A percentile compares a stretch with the other conserved stretches of the same genome.
phyloP scores from a whole-genome alignment of 2,113 vertebrate genomes.

The Meleagris gallopavo region DNA sequence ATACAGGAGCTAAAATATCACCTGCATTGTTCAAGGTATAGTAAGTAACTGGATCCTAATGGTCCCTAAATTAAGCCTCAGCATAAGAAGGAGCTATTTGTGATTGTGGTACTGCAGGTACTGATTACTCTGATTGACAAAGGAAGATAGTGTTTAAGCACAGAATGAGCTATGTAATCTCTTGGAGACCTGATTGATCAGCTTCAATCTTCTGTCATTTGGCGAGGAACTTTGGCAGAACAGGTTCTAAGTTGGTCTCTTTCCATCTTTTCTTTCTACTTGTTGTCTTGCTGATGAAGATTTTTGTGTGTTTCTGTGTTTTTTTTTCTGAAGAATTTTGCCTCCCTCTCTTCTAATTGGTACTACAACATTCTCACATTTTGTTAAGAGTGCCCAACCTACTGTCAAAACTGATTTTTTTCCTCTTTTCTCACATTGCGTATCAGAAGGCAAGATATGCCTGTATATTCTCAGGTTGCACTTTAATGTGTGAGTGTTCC shows the following conservation, averaged over 20 bases:
- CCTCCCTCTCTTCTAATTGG: neutral
- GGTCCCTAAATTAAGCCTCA: neutral
- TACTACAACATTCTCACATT: neutral
- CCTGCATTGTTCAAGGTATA: neutral
- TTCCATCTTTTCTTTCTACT: neutral
- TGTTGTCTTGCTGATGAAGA: neutral
- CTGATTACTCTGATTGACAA: neutral
- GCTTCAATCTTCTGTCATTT: neutral
- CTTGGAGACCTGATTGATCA: neutral
- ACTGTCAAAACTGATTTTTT: neutral
- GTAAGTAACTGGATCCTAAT: neutral
- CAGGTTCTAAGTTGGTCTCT: neutral
- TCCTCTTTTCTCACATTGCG: neutral
- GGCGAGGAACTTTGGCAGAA: neutral
- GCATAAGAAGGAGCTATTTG: neutral
- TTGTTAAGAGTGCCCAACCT: neutral
- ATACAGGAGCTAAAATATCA: neutral
- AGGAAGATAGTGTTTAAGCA: neutral
- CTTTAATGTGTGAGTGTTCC: neutral
- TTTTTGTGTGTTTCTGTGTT: neutral
- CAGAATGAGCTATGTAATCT: neutral
- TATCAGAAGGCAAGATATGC: neutral
- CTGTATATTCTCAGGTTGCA: neutral
- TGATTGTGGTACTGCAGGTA: neutral
- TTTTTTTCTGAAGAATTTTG: neutral